phyloP scores from a whole-genome alignment of 2,888 invertebrate genomes.

The Drosophila niveifrons region DNA sequence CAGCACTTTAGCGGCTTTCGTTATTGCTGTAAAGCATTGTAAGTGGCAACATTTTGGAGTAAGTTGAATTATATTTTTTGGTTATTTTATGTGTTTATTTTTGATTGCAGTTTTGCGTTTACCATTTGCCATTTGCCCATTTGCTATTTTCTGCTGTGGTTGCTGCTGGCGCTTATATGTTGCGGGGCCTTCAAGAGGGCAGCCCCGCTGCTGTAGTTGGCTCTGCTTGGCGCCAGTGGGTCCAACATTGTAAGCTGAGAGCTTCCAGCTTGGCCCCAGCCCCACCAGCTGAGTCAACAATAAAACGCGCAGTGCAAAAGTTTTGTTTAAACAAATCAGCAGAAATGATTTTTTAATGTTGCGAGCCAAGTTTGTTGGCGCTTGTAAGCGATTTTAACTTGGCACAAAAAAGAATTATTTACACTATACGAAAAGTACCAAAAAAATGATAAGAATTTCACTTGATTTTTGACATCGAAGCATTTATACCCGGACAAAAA shows the following conservation, averaged over 20 bases:
- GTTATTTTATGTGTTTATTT: constrained; percentile 11
- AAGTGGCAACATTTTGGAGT: constrained; percentile 35
- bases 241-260: constrained; percentile 68
- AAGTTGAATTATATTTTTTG: constrained; percentile 9
- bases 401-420: constrained; percentile 51
- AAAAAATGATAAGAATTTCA: constrained; percentile 10
- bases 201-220: constrained; percentile 16
- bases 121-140: not conserved
- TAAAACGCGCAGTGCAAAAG: constrained; percentile 31
- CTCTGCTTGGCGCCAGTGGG: constrained; percentile 60
- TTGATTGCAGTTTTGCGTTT: constrained; percentile 28
- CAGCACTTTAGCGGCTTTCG: constrained; percentile 44
- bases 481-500: not conserved
- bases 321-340: constrained; percentile 73
- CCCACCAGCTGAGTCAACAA: constrained; percentile 71
- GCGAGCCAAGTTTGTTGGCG: constrained; percentile 71
- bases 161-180: constrained; percentile 47
- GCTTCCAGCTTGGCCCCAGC: constrained; percentile 42
- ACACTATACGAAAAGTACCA: constrained; percentile 32
- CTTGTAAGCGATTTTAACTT: constrained; percentile 71
- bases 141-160: constrained; percentile 37
- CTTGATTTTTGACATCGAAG: not conserved
- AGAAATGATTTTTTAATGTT: constrained; percentile 49
- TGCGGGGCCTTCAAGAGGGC: constrained; percentile 50
- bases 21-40: constrained; percentile 46